Evolutionary conservation across 2,113 vertebrate species (phyloP).

Genomic region (Trichechus manatus): DNA sequence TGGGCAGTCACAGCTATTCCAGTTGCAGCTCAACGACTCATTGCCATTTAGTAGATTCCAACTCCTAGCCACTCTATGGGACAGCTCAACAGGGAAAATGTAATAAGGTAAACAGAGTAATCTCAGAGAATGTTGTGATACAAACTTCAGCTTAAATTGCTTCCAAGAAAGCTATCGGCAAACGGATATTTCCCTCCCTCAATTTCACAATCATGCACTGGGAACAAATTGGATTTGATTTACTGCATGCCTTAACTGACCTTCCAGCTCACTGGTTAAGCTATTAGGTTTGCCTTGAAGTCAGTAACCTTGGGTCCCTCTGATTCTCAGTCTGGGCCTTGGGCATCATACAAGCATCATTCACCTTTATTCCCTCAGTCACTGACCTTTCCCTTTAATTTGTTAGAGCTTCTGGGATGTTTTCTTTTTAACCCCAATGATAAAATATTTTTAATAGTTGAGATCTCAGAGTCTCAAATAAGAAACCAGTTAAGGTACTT

Average conservation of each 20-base stretch:
- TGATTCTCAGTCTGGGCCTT: not conserved
- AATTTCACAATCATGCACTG: not conserved
- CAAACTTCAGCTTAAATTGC: conserved; percentile 18
- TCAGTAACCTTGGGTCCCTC: conserved; percentile 34
- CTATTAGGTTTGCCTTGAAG: conserved; percentile 52
- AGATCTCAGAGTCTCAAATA: conserved; percentile 57
- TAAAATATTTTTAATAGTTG: conserved; percentile 63
- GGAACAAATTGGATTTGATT: conserved; percentile 54
- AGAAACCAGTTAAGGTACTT: conserved; percentile 44
- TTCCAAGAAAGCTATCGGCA: not conserved
- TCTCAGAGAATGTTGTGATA: not conserved
- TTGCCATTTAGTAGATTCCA: too few species aligned
- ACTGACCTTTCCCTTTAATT: conserved; percentile 54
- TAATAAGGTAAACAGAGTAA: conserved; percentile 8
- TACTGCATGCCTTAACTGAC: conserved; percentile 12
- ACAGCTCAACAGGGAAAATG: not conserved
- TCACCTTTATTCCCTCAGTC: conserved; percentile 55
- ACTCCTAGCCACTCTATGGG: too few species aligned
- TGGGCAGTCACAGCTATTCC: not conserved
- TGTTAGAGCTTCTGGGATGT: conserved; percentile 5
- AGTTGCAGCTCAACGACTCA: not conserved
- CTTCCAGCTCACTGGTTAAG: conserved; percentile 33
- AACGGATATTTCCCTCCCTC: not conserved
- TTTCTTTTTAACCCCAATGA: conserved; percentile 55
- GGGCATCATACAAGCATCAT: conserved; percentile 43